Evolutionary conservation across 2,888 invertebrate genomes (phyloP), one percentile per base, ranked within the genome.

Genomic region (Eremobia ochroleuca): DNA sequence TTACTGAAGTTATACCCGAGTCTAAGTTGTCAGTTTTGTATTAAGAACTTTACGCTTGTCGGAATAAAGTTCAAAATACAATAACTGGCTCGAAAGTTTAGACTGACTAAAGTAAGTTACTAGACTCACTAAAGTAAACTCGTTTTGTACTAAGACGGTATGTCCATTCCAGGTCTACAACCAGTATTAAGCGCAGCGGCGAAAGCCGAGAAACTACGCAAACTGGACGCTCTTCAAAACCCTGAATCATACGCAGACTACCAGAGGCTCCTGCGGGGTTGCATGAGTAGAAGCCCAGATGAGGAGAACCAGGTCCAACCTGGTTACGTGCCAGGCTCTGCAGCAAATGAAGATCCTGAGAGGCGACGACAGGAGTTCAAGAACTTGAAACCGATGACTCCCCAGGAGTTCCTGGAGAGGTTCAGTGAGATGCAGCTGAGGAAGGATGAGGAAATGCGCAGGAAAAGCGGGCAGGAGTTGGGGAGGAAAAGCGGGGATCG

Each of bases 191-290:
- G 88, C 81, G 81, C 96, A 43, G 92, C 94, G 49, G 92, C 92
- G 74, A 94, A 96, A 77, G 78, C 97, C 1, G 97, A 97, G 79
- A 97, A 97, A 68, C 95, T 97, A 0, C 97, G 97, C 13, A 95
- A 94, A 67, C 91, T 96, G 94, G 95, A 95, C 87, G 94, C 94
- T 0, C 89, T 96, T 0, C 94, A 94, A 66, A 95, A 94, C 5
- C 93, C 93, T 58, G 70, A 83, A 0, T 87, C 90, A 0, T 83
- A 90, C 4, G 80, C 82, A 25, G 91, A 93, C 76, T 91, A 91
- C 86, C 90, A 86, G 64, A 85, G 84, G 76, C 77, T 85, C 4
- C 83, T 91, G 37, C 92, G 88, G 71, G 92, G 92, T 4, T 89
- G 90, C 25, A 90, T 90, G 40, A 89, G 89, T 88, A 85, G 79